Evolutionary conservation across 2,797 vertebrate species (phyloP).

Genomic region (Lithobates pipiens): DNA sequence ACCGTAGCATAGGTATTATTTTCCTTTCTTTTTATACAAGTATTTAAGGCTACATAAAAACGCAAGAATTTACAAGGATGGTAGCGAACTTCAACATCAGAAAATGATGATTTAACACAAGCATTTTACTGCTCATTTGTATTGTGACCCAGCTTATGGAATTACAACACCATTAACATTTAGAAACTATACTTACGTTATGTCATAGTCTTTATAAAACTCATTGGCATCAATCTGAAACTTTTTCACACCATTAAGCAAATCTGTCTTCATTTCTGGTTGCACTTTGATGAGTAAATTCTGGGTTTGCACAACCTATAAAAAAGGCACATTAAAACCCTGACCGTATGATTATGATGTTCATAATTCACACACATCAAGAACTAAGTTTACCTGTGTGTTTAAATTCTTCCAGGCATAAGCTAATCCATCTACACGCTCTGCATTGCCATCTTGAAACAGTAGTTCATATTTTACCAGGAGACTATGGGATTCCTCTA

Average conservation of each 20-base stretch:
- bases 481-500: conserved; percentile 83
- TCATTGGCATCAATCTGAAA: conserved; percentile 72
- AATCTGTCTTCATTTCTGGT: conserved; percentile 80
- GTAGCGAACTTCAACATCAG: neutral
- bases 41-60: too few species aligned
- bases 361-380: neutral
- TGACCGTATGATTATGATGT: neutral
- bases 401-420: conserved; percentile 84
- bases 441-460: conserved; percentile 80
- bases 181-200: conserved; percentile 71
- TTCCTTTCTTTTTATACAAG: too few species aligned
- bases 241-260: conserved; percentile 74
- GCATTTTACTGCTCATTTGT: neutral
- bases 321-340: neutral
- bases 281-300: conserved; percentile 79
- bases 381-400: conserved; percentile 71
- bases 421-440: conserved; percentile 81
- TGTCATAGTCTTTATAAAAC: conserved; percentile 79
- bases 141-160: neutral
- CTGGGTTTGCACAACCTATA: conserved; percentile 79
- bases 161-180: neutral
- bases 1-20: too few species aligned
- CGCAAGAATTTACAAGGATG: neutral
- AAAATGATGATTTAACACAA: neutral
- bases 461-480: conserved; percentile 79